phyloP scores from a whole-genome alignment of 2,113 vertebrate genomes.

The Ctenomys sociabilis region DNA sequence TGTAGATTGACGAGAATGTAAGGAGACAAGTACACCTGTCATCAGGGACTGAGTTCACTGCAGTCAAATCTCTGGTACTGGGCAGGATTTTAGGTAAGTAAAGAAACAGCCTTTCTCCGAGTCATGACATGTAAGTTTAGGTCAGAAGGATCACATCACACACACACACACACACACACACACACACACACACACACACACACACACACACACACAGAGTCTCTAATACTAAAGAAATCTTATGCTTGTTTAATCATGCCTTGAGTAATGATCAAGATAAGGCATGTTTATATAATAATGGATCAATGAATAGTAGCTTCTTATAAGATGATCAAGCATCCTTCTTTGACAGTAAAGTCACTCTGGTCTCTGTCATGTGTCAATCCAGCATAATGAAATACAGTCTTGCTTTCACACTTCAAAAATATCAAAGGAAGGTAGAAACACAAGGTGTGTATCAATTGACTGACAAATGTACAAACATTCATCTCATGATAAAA shows the following conservation, averaged over 20 bases:
- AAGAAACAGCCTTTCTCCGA: not conserved
- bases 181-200: not conserved
- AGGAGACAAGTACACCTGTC: slow-evolving; percentile 90
- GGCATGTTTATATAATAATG: slow-evolving; percentile 36
- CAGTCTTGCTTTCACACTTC: slow-evolving; percentile 1
- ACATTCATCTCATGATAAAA: not conserved
- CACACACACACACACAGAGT: not conserved
- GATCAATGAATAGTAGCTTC: slow-evolving; percentile 42
- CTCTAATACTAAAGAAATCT: slow-evolving; percentile 51
- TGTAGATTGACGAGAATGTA: slow-evolving; percentile 90
- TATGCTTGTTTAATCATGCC: slow-evolving; percentile 72
- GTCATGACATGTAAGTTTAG: not conserved
- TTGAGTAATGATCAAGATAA: slow-evolving; percentile 63
- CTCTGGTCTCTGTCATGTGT: slow-evolving; percentile 59
- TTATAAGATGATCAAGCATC: slow-evolving; percentile 51
- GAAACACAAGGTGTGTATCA: not conserved
- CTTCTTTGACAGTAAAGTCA: slow-evolving; percentile 73
- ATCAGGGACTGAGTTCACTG: slow-evolving; percentile 92
- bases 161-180: accelerated
- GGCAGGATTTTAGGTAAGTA: slow-evolving; percentile 92
- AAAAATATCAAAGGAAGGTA: slow-evolving; percentile 37
- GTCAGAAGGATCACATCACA: slow-evolving; percentile 27
- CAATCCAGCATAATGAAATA: slow-evolving; percentile 71
- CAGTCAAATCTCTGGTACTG: slow-evolving; percentile 89
- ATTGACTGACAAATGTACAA: not conserved